Base-by-base conservation (phyloP, 2,888 invertebrate genomes). In the Scaptomyza tumidula region DNA sequence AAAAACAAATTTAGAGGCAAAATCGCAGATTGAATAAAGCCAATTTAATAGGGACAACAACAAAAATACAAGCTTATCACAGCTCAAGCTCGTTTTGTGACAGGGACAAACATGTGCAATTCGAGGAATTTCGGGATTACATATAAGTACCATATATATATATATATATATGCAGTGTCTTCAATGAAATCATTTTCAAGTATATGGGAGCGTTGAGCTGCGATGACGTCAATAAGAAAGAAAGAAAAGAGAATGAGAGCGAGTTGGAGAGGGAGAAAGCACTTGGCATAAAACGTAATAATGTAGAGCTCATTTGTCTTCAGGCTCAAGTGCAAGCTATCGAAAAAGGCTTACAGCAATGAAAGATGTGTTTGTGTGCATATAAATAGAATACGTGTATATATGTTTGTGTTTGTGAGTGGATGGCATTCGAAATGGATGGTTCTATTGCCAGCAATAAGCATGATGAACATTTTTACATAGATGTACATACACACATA, bases 271-370 rank as follows among this genome's bases (percentile, higher is more conserved):
- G 10, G 16, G 16, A 16, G 43, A 70, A 41, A 65, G 70, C 76
- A 73, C 82, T 78, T 68, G 71, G 85, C 75, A 78, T 68, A 86
- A 81, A 81, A 72, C 64, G 87, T 74, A 71, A 81, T 86, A 88
- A 86, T 89, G 80, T 89, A 89, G 89, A 90, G 89, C 89, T 89
- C 88, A 89, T 89, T 90, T 86, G 88, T 78, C 59, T 75, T 62
- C 29, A 63, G 55, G 71, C 80, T 74, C 71, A 63, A 87, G 84
- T 80, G 83, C 81, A 86, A 73, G 78, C 74, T 78, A 88, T 89
- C 76, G 63, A 71, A 80, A 87, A 83, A 78, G 86, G 76, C 85
- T 88, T 81, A 84, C 55, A 76, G 71, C 55, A 24, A 58, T 39
- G 31, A 49, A 33, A 11, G 44, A 71, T 19, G 37, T 29, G 24